These are phyloP conservation scores for Upupa epops DNA, from an alignment of 2,113 vertebrate species.

Conservation along the genomic window DNA sequence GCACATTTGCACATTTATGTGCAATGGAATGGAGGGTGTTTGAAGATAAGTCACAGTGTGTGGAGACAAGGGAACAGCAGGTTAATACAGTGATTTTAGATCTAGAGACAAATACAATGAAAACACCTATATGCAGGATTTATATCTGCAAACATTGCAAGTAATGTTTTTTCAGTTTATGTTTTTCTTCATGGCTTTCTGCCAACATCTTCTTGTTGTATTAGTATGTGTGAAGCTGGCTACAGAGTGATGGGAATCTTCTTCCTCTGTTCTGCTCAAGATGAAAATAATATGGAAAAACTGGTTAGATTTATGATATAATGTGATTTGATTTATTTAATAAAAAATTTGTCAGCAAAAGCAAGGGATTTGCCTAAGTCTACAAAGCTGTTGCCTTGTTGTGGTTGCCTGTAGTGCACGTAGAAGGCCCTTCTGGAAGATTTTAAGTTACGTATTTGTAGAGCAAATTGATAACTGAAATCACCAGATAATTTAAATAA, in stretches of 20 bases:
- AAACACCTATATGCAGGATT: background rate
- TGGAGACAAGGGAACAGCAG: background rate
- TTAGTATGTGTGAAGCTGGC: background rate
- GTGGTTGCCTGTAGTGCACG: background rate
- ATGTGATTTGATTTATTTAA: background rate
- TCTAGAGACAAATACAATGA: background rate
- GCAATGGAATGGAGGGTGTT: background rate
- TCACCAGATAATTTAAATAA: background rate
- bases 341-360: background rate
- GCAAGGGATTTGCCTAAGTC: background rate
- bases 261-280: background rate
- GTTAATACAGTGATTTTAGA: background rate
- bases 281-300: background rate
- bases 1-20: background rate
- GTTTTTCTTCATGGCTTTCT: background rate
- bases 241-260: background rate
- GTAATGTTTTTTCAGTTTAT: background rate
- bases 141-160: background rate
- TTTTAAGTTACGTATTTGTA: background rate
- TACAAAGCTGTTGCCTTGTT: background rate
- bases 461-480: background rate
- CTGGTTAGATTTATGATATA: background rate
- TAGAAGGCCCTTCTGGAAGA: background rate
- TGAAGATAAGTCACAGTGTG: background rate
- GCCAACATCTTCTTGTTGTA: rapidly evolving